Evolutionary conservation across 2,888 invertebrate species (phyloP).

Genomic region (Epirrhoe alternata): DNA sequence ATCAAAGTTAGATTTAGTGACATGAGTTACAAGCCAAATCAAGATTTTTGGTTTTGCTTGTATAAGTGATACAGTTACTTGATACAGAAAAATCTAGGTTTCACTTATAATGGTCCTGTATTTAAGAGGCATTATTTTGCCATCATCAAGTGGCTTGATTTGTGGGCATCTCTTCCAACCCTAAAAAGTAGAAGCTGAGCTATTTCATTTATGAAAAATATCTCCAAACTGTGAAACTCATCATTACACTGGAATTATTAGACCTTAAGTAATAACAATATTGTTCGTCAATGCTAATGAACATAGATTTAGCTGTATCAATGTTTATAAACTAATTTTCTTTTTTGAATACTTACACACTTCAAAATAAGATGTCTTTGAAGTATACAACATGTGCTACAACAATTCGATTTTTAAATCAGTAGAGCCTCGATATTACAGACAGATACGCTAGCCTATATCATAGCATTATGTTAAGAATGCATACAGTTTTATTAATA

Average conservation of each 20-base stretch:
- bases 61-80: constrained; percentile 3
- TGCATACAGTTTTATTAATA: constrained; percentile 13
- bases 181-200: not conserved
- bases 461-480: constrained; percentile 12
- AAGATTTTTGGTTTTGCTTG: constrained; percentile 27
- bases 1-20: constrained; percentile 25
- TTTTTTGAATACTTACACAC: constrained; percentile 5
- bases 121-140: not conserved
- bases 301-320: constrained; percentile 17
- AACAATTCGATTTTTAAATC: constrained; percentile 18
- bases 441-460: constrained; percentile 14
- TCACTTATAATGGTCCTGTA: not conserved
- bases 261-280: not conserved
- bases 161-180: not conserved
- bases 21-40: constrained; percentile 23
- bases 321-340: constrained; percentile 6
- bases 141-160: not conserved
- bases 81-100: constrained; percentile 20
- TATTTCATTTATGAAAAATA: not conserved
- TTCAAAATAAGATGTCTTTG: constrained; percentile 10
- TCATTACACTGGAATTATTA: not conserved
- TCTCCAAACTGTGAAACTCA: not conserved
- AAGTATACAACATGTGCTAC: constrained; percentile 32
- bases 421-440: constrained; percentile 28
- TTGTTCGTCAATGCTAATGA: not conserved